A percentile compares a stretch with the other conserved stretches of the same genome.
Evolutionary conservation across 2,888 invertebrate species (phyloP).

Genomic region (Syritta pipiens): DNA sequence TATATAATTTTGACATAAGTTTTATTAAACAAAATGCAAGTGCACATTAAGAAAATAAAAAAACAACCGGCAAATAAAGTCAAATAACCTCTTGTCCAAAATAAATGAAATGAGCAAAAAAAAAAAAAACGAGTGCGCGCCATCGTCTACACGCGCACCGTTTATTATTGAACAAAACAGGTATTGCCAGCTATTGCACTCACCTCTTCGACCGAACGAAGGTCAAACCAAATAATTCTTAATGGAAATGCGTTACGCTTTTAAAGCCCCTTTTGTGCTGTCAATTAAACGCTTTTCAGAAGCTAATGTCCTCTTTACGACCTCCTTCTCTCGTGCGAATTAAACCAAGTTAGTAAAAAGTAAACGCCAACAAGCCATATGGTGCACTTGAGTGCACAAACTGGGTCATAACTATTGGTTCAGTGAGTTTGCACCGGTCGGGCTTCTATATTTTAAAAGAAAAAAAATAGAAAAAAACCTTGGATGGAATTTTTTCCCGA

Average conservation of each 20-base stretch:
- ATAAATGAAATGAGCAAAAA: not conserved
- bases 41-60: too few species aligned
- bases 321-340: not conserved
- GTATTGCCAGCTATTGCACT: not conserved
- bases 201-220: not conserved
- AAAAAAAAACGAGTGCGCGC: not conserved
- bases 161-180: not conserved
- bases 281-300: slow-evolving; percentile 12
- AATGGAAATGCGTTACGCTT: slow-evolving; percentile 20
- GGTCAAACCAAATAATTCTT: slow-evolving; percentile 19
- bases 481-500: slow-evolving; percentile 1
- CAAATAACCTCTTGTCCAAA: too few species aligned
- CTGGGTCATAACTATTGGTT: slow-evolving; percentile 12
- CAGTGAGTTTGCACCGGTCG: not conserved
- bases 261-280: not conserved
- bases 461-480: slow-evolving; percentile 2
- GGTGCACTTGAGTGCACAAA: slow-evolving; percentile 8
- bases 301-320: not conserved
- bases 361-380: slow-evolving; percentile 13
- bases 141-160: not conserved
- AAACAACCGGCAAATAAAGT: too few species aligned
- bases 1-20: too few species aligned
- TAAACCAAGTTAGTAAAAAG: not conserved
- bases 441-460: not conserved
- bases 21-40: too few species aligned